phyloP scores from a whole-genome alignment of 1,140 invertebrate species.

The Leptinotarsa lineolata region DNA sequence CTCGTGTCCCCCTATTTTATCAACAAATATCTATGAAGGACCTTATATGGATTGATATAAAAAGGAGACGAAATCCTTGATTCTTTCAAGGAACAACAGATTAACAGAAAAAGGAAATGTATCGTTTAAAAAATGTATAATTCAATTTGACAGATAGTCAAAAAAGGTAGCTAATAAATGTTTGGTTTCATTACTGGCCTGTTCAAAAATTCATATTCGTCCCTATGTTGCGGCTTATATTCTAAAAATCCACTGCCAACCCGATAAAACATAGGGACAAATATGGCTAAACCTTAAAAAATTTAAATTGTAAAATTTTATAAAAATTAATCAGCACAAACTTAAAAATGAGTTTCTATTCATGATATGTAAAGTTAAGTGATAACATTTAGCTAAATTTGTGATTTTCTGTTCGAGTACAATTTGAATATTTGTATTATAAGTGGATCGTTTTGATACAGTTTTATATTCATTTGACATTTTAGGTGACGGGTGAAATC shows the following conservation, averaged over 20 bases:
- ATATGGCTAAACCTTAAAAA: conserved; percentile 21
- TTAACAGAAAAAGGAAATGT: too few species aligned
- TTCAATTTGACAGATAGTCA: too few species aligned
- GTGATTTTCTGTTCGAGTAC: conserved; percentile 19
- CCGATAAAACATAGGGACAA: conserved; percentile 39
- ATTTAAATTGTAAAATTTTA: conserved; percentile 22
- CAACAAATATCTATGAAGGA: too few species aligned
- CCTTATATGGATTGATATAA: too few species aligned
- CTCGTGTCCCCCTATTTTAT: neutral
- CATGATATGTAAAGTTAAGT: conserved; percentile 13
- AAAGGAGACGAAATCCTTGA: too few species aligned
- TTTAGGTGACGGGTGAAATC: conserved; percentile 42
- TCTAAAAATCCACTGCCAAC: conserved; percentile 48
- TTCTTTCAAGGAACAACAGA: too few species aligned
- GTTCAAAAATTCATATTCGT: conserved; percentile 30
- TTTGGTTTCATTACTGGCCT: neutral
- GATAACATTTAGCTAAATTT: conserved; percentile 2
- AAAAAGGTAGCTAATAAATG: too few species aligned
- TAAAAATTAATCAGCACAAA: conserved; percentile 25
- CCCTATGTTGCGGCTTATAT: conserved; percentile 45
- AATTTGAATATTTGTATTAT: conserved; percentile 12
- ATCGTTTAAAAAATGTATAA: too few species aligned
- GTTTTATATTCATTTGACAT: conserved; percentile 11
- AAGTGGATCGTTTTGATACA: conserved; percentile 9
- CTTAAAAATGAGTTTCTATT: conserved; percentile 27